Conservation (phyloP, 2,888 invertebrate genomes). For the Athalia cordata region DNA sequence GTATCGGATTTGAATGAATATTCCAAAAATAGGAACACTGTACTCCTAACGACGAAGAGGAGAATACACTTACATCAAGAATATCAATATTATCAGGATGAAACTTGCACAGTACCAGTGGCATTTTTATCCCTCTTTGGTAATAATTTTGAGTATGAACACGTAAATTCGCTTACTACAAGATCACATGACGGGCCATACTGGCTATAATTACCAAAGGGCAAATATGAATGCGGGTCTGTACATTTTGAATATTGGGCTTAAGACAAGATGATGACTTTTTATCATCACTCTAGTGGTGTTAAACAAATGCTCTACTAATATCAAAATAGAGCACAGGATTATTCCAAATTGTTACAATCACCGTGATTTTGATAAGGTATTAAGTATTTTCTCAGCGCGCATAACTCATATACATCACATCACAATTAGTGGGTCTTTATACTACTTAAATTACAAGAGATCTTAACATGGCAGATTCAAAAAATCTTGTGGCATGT, state of each 20-base stretch:
- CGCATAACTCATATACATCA: no score
- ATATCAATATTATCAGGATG: slow-evolving; percentile 1
- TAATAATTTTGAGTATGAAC: no score
- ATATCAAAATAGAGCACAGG: no score
- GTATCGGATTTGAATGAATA: not conserved
- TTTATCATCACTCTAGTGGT: not conserved
- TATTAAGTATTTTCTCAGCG: no score
- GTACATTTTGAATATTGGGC: not conserved
- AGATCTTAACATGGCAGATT: no score
- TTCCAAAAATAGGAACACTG: slow-evolving; percentile 21
- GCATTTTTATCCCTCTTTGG: no score
- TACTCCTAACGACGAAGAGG: not conserved
- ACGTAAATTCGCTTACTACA: not conserved
- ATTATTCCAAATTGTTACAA: no score
- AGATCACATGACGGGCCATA: not conserved
- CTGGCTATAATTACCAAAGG: not conserved
- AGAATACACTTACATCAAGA: not conserved
- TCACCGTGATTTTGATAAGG: no score
- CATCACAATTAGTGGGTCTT: no score
- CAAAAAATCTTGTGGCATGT: no score
- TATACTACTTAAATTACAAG: no score
- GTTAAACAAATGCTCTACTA: not conserved
- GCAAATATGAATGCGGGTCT: slow-evolving; percentile 11
- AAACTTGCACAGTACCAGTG: not conserved
- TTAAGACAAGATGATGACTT: not conserved